Evolutionary conservation across 2,113 vertebrate species (phyloP), one percentile per base, ranked within the genome.

Genomic region (Salvator merianae): DNA sequence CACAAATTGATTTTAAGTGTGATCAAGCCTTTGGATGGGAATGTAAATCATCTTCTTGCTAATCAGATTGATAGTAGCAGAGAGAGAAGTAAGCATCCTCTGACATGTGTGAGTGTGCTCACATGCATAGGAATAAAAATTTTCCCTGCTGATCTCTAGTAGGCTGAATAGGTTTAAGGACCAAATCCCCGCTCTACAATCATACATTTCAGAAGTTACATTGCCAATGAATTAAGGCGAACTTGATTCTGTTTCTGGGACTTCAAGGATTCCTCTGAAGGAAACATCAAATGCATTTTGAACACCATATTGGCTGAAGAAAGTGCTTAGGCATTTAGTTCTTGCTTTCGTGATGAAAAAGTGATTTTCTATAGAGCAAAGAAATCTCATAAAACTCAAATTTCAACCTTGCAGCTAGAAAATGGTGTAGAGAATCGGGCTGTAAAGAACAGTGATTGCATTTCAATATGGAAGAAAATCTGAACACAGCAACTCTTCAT

Each of bases 311-410:
- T 53, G n/a, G n/a, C 22, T 81, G 22, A 32, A 69, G n/a, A 70
- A 3, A 81, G 8, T 26, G 9, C 34, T 70, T 34, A n/a, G n/a
- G 7, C 43, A 32, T 36, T 65, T 81, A 47, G 30, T 14, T 59
- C 47, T n/a, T 59, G 10, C 47, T 72, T 62, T 82, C 26, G 32
- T 82, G 32, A 71, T 38, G 38, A 20, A 40, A 30, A 55, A 50
- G 32, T 84, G 74, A 87, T 20, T 22, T 20, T 84, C 8, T 0
- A 81, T 83, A 91, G 73, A 90, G 91, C 89, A 87, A 93, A 93
- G 86, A 93, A 84, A 93, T 92, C 73, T 82, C 91, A 88, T 74
- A 91, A 92, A 91, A 90, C 88, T 91, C 73, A 86, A 86, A 76
- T 91, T 66, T 0, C 20, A 92, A 73, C 84, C 81, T 86, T 86